Evolutionary conservation across 2,888 invertebrate species (phyloP), one percentile per base, ranked within the genome.

Genomic region (Hemithea aestivaria): DNA sequence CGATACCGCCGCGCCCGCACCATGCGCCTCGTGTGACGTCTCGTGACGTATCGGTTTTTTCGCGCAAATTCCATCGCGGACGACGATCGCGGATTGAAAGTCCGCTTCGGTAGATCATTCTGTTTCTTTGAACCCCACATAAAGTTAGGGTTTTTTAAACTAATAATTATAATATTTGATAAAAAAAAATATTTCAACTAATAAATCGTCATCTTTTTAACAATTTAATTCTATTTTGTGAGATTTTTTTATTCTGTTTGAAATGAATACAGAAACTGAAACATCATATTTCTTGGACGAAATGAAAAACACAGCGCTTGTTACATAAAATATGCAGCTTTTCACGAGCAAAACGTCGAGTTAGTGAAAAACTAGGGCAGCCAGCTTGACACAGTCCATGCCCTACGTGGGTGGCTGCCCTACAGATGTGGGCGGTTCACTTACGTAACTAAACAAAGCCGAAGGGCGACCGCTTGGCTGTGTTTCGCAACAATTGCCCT

Each of bases 41-140:
- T 48, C 58, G 70, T 83, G 83, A 82, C 83, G 84, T 79, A 68
- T 61, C 54, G 40, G 46, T 68, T 76, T 82, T 85, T 85, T 85
- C 82, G 83, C 84, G 82, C 82, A 83, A 84, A 78, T 79, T 83
- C 82, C 80, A 66, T 49, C 39, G 75, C 68, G 76, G 73, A 54
- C 77, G 66, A 62, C 68, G 77, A 71, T 71, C 73, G 70, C 72
- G 49, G 53, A 56, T 31, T 26, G 26, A 29, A 20, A 30, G 22
- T 31, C 30, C 12, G 34, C 25, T 29, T 16, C 8, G 16, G n/a
- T 20, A 16, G 2, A 8, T 7, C 6, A 7, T 7, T 2, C n/a
- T 10, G 32, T 21, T 20, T 37, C 10, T 36, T 27, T 20, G 12
- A n/a, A n/a, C n/a, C n/a, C n/a, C n/a, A n/a, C n/a, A n/a, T n/a